Evolutionary conservation across 1,140 invertebrate genomes (phyloP), one percentile per base, ranked within the genome.

Genomic region (Aphidius gifuensis): DNA sequence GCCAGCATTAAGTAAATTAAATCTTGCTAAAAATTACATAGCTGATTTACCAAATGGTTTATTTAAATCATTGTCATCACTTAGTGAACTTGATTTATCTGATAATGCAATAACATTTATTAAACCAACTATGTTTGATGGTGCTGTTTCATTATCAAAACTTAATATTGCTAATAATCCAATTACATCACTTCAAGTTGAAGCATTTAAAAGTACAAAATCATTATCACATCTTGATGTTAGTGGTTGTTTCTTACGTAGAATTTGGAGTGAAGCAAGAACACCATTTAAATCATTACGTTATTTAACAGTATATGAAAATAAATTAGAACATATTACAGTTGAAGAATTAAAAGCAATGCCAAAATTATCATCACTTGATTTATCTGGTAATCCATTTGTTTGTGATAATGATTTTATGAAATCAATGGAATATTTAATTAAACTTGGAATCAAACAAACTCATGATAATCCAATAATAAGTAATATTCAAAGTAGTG

Each of bases 111-210:
- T 91, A 21, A 70, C 72, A 1, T 74, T 75, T 7, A 69, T 91
- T 23, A 82, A 86, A n/a, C 74, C 76, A 4, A 77, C 85, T 54
- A 80, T 87, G 60, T 90, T 92, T 71, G 51, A 53, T n/a, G 80
- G 78, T 9, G 76, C 76, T 74, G 79, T 66, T 71, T 85, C 66
- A 47, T 74, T 92, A 55, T 81, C 78, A 6, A 90, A 85, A 74
- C 69, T 92, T 2, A 87, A 84, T 71, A 79, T 92, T 47, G 86
- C 88, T 64, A 85, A 86, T 7, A 92, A 92, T 73, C 85, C 86
- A 5, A 75, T 92, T 47, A 83, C 81, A 64, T 80, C 83, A 9
- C 70, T 92, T 2, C 86, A 88, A 48, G 82, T 86, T 1, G 83
- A 86, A 43, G 79, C 88, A 3, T 91, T 91, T 72, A 60, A 84